Evolutionary conservation across 1,140 invertebrate species (phyloP).

Genomic region (Nasonia giraulti): DNA sequence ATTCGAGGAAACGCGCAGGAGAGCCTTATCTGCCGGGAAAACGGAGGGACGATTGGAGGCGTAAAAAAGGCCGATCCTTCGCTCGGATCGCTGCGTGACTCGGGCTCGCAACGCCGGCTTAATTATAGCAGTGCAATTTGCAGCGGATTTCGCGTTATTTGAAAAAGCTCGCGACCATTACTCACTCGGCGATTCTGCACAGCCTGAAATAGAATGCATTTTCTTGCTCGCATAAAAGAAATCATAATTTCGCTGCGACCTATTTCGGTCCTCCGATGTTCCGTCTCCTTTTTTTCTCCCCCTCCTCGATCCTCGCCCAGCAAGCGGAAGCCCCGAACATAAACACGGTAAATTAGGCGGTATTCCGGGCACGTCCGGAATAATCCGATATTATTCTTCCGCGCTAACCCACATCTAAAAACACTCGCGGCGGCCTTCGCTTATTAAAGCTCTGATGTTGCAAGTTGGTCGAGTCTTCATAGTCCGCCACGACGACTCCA

Average conservation of each 20-base stretch:
- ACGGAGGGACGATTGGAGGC: neutral
- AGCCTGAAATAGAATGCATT: neutral
- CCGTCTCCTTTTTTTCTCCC: neutral
- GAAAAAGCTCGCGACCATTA: neutral
- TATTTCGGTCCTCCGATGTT: neutral
- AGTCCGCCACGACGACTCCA: neutral
- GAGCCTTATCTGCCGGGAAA: no score
- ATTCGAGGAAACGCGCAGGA: no score
- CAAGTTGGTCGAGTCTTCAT: no score
- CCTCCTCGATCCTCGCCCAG: no score
- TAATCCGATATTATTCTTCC: neutral
- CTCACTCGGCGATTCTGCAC: neutral
- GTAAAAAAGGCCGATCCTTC: neutral
- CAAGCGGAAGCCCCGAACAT: neutral
- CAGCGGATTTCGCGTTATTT: neutral
- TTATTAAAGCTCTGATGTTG: no score
- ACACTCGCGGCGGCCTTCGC: no score
- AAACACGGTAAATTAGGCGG: constrained; percentile 7
- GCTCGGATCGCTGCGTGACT: neutral
- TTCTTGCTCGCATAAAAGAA: neutral
- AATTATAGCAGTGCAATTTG: neutral
- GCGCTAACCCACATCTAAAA: neutral
- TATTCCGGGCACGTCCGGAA: neutral
- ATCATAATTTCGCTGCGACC: neutral
- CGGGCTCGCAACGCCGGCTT: neutral